Conservation (phyloP, 2,113 vertebrate genomes). For the Caloenas nicobarica region DNA sequence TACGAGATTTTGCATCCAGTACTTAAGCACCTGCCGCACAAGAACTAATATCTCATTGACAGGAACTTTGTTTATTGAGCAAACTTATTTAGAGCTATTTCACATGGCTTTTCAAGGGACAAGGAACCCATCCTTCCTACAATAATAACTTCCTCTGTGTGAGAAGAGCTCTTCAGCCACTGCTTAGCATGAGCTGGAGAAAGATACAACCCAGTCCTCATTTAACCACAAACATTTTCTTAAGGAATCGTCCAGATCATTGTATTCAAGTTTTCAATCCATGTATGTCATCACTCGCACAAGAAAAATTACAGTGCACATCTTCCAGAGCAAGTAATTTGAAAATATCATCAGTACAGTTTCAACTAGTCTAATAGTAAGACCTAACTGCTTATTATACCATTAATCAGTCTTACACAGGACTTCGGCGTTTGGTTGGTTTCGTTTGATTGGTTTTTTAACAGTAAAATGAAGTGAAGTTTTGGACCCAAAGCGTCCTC, state of each 20-base stretch:
- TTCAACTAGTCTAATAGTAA: background rate
- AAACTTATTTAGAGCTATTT: background rate
- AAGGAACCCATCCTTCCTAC: background rate
- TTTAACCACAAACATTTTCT: background rate
- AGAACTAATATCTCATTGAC: background rate
- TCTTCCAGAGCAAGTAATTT: background rate
- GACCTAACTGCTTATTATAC: background rate
- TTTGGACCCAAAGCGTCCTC: background rate
- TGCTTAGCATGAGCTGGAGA: background rate
- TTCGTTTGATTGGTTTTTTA: background rate
- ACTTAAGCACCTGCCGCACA: background rate
- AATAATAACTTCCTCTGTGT: background rate
- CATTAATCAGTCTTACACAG: background rate
- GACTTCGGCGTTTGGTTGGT: background rate
- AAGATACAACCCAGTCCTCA: background rate
- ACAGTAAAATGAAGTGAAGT: background rate
- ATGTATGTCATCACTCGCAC: accelerated
- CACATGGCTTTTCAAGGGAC: background rate
- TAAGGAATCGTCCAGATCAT: background rate
- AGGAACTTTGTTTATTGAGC: background rate
- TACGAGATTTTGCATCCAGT: background rate
- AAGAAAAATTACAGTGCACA: background rate
- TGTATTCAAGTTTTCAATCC: background rate
- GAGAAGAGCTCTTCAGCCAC: background rate
- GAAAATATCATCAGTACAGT: background rate